Conservation (phyloP, 2,797 vertebrate species). For the Simalia tracyae region DNA sequence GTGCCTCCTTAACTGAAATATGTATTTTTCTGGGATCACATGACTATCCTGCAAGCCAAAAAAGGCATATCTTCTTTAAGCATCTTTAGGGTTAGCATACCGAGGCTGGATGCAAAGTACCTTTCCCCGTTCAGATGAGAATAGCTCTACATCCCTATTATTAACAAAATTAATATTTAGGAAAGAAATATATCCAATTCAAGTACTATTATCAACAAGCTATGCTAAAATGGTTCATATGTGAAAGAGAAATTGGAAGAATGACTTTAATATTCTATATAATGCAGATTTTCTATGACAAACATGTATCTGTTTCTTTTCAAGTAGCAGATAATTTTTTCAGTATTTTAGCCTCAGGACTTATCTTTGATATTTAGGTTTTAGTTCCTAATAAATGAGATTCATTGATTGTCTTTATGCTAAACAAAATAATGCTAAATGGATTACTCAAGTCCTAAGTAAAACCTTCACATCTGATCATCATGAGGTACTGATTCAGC, state of each 20-base stretch:
- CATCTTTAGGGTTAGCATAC: background rate
- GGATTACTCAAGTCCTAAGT: constrained; percentile 21
- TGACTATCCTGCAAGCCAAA: background rate
- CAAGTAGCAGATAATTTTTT: constrained; percentile 57
- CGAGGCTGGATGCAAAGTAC: background rate
- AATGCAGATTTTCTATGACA: constrained; percentile 51
- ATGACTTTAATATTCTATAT: background rate
- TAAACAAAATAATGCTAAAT: background rate
- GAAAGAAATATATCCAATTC: background rate
- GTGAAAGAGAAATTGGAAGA: background rate
- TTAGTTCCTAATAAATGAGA: constrained; percentile 18
- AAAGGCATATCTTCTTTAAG: background rate
- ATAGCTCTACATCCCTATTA: background rate
- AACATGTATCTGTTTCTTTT: constrained; percentile 42
- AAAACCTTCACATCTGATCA: constrained; percentile 57
- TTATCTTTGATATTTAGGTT: constrained; percentile 11
- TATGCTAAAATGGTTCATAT: background rate
- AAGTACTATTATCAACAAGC: background rate
- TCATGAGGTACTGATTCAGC: constrained; percentile 58
- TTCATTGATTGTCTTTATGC: constrained; percentile 15
- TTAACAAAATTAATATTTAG: background rate
- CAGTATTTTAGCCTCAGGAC: constrained; percentile 30
- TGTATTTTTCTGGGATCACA: background rate
- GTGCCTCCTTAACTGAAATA: background rate
- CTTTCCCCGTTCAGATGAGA: background rate